Evolutionary conservation across 2,888 invertebrate genomes (phyloP).

Genomic region (Stenurella melanura): DNA sequence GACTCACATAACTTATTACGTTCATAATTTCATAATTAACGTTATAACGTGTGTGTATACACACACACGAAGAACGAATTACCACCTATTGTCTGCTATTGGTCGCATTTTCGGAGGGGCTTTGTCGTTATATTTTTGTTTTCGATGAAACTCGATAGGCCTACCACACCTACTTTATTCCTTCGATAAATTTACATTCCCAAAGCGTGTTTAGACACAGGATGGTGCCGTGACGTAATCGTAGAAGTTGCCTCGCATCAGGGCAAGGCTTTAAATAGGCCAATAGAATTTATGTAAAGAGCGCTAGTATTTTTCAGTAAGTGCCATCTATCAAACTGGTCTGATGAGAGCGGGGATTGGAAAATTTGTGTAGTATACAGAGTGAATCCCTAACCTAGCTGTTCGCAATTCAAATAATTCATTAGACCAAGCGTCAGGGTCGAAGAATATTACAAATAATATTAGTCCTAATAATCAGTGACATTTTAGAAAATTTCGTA

Average conservation of each 20-base stretch:
- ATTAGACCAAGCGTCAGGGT: no score
- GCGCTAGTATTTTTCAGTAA: neutral
- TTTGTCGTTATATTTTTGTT: neutral
- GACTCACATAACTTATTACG: no score
- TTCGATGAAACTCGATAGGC: neutral
- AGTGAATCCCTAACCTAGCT: no score
- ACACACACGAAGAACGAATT: no score
- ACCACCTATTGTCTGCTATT: no score
- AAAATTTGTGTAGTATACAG: no score
- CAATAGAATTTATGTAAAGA: neutral
- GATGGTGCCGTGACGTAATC: neutral
- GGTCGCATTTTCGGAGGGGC: neutral
- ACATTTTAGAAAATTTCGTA: no score
- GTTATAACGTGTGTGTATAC: no score
- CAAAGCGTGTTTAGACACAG: neutral
- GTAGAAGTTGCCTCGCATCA: neutral
- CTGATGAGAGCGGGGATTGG: neutral
- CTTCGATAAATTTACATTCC: neutral
- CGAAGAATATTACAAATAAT: no score
- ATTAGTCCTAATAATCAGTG: no score
- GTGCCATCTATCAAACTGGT: neutral
- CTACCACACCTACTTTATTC: neutral
- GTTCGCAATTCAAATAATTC: no score
- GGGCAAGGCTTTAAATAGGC: conserved; percentile 2
- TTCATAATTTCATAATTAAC: no score